Percentiles rank a stretch among this genome's conserved stretches.
These are phyloP conservation scores for Periophthalmus magnuspinnatus DNA, from an alignment of 2,797 vertebrate species.

Conservation along the genomic window DNA sequence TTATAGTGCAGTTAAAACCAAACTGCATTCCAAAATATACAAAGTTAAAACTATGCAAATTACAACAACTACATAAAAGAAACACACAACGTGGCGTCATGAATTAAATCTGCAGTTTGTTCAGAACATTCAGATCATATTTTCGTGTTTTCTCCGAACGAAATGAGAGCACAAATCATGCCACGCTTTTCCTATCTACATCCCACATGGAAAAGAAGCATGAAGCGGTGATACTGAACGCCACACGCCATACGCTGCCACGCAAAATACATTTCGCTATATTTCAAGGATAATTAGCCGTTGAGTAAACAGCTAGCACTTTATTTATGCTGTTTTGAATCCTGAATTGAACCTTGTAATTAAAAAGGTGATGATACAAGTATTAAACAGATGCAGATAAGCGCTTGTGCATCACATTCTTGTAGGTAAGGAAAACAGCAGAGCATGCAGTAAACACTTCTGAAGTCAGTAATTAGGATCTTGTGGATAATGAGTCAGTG, in stretches of 20 bases:
- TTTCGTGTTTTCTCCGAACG: constrained; percentile 18
- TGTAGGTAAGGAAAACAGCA: constrained; percentile 23
- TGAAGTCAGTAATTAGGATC: constrained; percentile 38
- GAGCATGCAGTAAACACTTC: constrained; percentile 23
- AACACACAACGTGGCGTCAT: too few species aligned
- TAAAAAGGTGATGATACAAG: constrained; percentile 29
- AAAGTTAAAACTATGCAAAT: too few species aligned
- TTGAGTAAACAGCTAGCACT: constrained; percentile 6
- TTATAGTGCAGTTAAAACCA: too few species aligned
- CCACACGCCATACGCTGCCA: background rate
- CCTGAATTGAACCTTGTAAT: constrained; percentile 19
- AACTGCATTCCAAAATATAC: too few species aligned
- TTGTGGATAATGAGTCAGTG: constrained; percentile 42
- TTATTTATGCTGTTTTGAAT: constrained; percentile 8
- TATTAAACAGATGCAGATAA: constrained; percentile 36
- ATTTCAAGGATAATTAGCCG: constrained; percentile 11
- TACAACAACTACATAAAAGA: too few species aligned
- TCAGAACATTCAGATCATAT: background rate
- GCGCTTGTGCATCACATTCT: constrained; percentile 10
- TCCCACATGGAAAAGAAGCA: background rate
- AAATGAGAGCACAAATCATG: constrained; percentile 30
- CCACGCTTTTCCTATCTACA: constrained; percentile 4
- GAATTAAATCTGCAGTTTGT: background rate
- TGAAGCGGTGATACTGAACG: background rate
- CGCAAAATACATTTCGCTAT: background rate